Evolutionary conservation across 2,888 invertebrate species (phyloP), one percentile per base, ranked within the genome.

Genomic region (Lypha dubia): DNA sequence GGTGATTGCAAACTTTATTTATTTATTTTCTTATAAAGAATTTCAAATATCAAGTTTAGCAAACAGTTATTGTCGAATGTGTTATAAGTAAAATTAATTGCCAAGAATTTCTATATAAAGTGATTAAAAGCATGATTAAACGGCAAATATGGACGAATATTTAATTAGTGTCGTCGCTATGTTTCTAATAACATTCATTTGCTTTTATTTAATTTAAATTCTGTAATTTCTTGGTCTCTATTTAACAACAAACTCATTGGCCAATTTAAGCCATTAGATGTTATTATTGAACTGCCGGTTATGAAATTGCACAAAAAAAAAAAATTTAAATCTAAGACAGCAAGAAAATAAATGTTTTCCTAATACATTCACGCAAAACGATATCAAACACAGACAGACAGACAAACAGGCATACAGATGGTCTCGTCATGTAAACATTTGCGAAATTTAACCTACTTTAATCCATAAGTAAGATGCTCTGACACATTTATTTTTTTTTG

Each of bases 401-500:
- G 41, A 32, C 7, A 11, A 11, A 38, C 38, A 15, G 46, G 17
- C 22, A 60, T 6, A 35, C 35, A 24, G 24, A 8, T 13, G 17
- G 46, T 60, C 17, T 49, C 17, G 41, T 15, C 11, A 2, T 17
- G 15, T 51, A 51, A 53, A 41, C 17, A 53, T 38, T 77, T 58
- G 49, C 67, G 24, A 58, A 60, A 60, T 60, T 44, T 77, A 38
- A 68, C 76, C 76, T 15, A 77, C 67, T 77, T 77, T 68, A 38
- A 17, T 9, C 49, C 28, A 35, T 32, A 13, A 22, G n/a, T n/a
- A 56, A 67, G 9, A 24, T 15, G 22, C 24, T 15, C 49, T 77
- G 67, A 68, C 67, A 77, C 49, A 76, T 76, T 56, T 56, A 56
- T 58, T 76, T 65, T 58, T 17, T n/a, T 11, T n/a, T n/a, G n/a